Conservation (phyloP, 2,888 invertebrate genomes). For the Drosophila pseudotalamancana region DNA sequence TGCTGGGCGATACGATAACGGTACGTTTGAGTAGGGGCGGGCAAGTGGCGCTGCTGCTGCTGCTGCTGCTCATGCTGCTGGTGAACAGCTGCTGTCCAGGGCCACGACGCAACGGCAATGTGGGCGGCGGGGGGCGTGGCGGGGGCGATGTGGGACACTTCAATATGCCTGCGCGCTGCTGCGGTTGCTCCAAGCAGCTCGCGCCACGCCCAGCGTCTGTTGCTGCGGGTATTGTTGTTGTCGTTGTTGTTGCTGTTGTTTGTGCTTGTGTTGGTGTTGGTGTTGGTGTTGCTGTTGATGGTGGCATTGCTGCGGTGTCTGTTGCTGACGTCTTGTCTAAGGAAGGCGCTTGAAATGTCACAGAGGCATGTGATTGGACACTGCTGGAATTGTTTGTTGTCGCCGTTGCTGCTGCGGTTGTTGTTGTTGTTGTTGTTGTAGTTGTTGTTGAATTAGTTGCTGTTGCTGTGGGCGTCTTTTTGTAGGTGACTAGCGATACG, state of each 20-base stretch:
- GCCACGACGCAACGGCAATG: constrained; percentile 54
- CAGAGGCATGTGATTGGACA: constrained; percentile 75
- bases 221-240: constrained; percentile 25
- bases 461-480: constrained; percentile 86
- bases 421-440: constrained; percentile 34
- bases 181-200: constrained; percentile 48
- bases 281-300: constrained; percentile 19
- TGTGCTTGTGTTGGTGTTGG: constrained; percentile 23
- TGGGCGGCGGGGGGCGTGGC: constrained; percentile 74
- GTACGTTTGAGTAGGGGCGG: constrained; percentile 66
- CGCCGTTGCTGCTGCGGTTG: constrained; percentile 27
- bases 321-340: constrained; percentile 52
- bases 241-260: constrained; percentile 20
- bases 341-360: constrained; percentile 79
- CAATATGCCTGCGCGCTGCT: constrained; percentile 60
- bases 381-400: constrained; percentile 56
- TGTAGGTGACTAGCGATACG: constrained; percentile 90
- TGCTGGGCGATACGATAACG: constrained; percentile 59
- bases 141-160: constrained; percentile 73
- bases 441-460: constrained; percentile 50
- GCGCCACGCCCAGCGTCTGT: constrained; percentile 52
- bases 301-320: constrained; percentile 28
- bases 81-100: constrained; percentile 43
- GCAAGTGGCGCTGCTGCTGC: constrained; percentile 37
- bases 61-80: constrained; percentile 28